A percentile compares a stretch with the other conserved stretches of the same genome.
These are phyloP conservation scores for Nyctereutes procyonoides DNA, from an alignment of 2,113 vertebrate genomes.

Conservation along the genomic window DNA sequence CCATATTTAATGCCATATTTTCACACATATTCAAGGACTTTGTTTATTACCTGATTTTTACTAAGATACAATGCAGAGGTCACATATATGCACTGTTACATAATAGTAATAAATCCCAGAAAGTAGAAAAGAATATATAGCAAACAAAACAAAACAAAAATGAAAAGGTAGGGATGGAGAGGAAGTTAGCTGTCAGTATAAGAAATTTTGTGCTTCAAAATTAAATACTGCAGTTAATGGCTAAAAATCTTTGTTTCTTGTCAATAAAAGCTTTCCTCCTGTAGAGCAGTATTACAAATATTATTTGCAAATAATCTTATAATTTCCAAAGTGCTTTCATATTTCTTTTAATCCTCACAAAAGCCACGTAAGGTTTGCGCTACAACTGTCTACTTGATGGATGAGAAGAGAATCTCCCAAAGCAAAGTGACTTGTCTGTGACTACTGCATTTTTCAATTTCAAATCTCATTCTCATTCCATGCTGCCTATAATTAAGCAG, in stretches of 20 bases:
- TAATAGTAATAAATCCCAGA: background rate
- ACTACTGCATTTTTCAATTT: background rate
- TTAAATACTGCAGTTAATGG: background rate
- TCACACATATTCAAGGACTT: background rate
- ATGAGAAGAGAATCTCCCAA: background rate
- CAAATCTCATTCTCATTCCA: background rate
- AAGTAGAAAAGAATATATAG: background rate
- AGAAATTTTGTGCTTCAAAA: background rate
- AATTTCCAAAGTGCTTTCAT: background rate
- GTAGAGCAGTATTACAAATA: background rate
- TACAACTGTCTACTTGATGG: background rate
- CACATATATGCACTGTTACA: background rate
- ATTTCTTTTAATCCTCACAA: background rate
- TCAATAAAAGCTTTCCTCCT: background rate
- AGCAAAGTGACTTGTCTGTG: background rate
- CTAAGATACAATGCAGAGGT: background rate
- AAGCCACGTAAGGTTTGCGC: background rate
- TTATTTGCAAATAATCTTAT: background rate
- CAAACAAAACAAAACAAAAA: background rate
- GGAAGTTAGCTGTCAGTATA: background rate
- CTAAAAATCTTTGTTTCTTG: background rate
- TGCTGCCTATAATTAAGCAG: background rate
- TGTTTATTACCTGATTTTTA: slow-evolving; percentile 41
- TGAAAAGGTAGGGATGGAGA: background rate
- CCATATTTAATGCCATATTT: background rate